These are phyloP conservation scores for Drosophila testacea DNA, from an alignment of 2,888 invertebrate genomes.

Conservation along the genomic window DNA sequence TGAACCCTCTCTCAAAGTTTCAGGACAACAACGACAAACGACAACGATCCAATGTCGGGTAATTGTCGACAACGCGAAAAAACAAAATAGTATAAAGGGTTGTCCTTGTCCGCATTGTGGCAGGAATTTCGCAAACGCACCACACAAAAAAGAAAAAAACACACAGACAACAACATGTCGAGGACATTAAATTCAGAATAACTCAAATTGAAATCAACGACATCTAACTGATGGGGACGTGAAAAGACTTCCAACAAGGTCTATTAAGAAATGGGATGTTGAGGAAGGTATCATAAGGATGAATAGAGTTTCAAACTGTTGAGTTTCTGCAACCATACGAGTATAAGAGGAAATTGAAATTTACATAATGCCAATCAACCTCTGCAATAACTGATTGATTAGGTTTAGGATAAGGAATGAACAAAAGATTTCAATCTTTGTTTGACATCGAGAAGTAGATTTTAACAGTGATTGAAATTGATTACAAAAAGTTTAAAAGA, in stretches of 20 bases:
- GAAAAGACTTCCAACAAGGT: not conserved
- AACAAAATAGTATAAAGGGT: constrained; percentile 57
- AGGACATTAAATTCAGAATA: constrained; percentile 40
- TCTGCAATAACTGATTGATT: not conserved
- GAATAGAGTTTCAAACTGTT: not conserved
- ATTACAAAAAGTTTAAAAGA: no score
- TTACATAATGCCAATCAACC: not conserved
- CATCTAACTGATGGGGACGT: constrained; percentile 28
- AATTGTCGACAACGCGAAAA: constrained; percentile 14
- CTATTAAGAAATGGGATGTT: not conserved
- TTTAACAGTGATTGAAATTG: no score
- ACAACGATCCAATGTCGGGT: constrained; percentile 13
- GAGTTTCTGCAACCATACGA: not conserved
- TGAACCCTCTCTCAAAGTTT: constrained; percentile 24
- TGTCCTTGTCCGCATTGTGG: constrained; percentile 58
- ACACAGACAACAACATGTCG: constrained; percentile 12
- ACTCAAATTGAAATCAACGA: constrained; percentile 59
- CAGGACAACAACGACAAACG: not conserved
- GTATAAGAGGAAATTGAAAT: not conserved
- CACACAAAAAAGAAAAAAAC: constrained; percentile 1
- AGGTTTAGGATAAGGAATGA: no score
- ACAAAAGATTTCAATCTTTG: no score
- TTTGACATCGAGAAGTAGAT: no score
- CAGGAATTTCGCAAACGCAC: constrained; percentile 32
- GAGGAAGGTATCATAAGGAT: constrained; percentile 3